Evolutionary conservation across 2,888 invertebrate genomes (phyloP), one percentile per base, ranked within the genome.

Genomic region (Mylabris sibirica): DNA sequence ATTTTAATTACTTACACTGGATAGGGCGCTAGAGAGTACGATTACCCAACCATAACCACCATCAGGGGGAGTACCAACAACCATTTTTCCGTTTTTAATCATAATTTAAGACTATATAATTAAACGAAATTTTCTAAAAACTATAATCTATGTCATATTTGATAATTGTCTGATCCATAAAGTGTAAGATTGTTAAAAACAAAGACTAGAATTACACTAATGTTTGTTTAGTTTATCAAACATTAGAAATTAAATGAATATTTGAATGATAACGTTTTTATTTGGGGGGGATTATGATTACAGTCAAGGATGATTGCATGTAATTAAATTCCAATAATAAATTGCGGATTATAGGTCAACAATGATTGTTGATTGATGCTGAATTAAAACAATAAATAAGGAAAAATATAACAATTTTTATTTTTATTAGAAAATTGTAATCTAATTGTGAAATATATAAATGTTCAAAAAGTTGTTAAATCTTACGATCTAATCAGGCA

Each of bases 31-130:
- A 0, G 89, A 90, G 64, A 89, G 79, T 12, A 89, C 89, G 60
- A 90, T 86, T 35, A 90, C 84, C 90, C 90, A 91, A 14, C 90
- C 90, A 82, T 89, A 91, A 14, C 90, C 90, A 70, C 90, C 90
- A 77, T 91, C 89, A 0, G 90, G 90, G 44, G 90, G 89, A 69
- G 88, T 85, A 41, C 41, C 17, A 38, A 38, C 38, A 3, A 14
- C 12, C 38, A 30, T 30, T 30, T 30, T 30, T 30, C 5, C 30
- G 30, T 30, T 30, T 30, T n/a, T n/a, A n/a, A n/a, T n/a, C n/a
- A n/a, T n/a, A n/a, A n/a, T n/a, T n/a, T n/a, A n/a, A n/a, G n/a
- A n/a, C n/a, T n/a, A n/a, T n/a, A n/a, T n/a, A n/a, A n/a, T n/a
- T n/a, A n/a, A n/a, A n/a, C n/a, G n/a, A n/a, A n/a, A n/a, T n/a